These are phyloP conservation scores for Ifrita kowaldi DNA, from an alignment of 2,113 vertebrate species.

Conservation along the genomic window DNA sequence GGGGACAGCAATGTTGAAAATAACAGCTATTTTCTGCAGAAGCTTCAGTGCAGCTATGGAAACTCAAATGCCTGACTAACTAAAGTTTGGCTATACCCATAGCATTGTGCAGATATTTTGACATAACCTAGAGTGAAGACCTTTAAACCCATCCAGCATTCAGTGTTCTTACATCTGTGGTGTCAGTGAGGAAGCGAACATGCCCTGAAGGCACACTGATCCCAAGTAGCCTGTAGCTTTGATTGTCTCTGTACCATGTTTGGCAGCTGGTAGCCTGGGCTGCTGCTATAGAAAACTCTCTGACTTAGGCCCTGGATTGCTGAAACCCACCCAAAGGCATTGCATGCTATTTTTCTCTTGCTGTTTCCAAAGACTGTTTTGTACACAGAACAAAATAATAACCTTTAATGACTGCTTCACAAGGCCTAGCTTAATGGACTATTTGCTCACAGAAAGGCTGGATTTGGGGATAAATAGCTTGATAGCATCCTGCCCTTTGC, in stretches of 20 bases:
- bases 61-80: not conserved
- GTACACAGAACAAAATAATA: not conserved
- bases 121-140: not conserved
- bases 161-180: not conserved
- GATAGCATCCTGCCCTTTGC: not conserved
- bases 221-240: not conserved
- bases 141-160: not conserved
- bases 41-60: slow-evolving; percentile 15
- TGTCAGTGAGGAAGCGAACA: not conserved
- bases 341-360: not conserved
- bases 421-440: not conserved
- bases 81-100: not conserved
- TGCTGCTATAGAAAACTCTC: not conserved
- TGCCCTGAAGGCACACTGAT: not conserved
- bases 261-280: not conserved
- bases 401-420: not conserved
- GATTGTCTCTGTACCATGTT: not conserved
- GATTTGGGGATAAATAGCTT: not conserved
- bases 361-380: not conserved
- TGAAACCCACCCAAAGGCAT: not conserved
- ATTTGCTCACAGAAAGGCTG: not conserved
- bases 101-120: slow-evolving; percentile 28
- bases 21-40: slow-evolving; percentile 41
- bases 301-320: not conserved
- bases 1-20: slow-evolving; percentile 30